A percentile compares a stretch with the other conserved stretches of the same genome.
phyloP scores from a whole-genome alignment of 1,140 invertebrate species.

The Macrotrachela quadricornifera region DNA sequence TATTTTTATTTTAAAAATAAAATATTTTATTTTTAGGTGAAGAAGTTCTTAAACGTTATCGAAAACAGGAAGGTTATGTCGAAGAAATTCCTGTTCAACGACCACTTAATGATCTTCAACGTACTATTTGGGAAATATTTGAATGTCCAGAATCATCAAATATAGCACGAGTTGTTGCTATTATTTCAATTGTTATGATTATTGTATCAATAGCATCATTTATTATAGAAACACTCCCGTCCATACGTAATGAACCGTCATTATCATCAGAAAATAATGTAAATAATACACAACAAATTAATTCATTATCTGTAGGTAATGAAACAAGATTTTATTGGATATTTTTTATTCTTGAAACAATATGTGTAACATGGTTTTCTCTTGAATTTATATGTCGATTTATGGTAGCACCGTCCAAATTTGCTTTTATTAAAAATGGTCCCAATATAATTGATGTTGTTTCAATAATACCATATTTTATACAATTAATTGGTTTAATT shows the following conservation, averaged over 20 bases:
- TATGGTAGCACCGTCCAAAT: conserved; percentile 87
- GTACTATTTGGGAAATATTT: conserved; percentile 93
- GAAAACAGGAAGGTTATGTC: conserved; percentile 35
- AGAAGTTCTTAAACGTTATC: conserved; percentile 86
- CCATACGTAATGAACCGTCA: no score
- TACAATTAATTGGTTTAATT: not conserved
- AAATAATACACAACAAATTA: not conserved
- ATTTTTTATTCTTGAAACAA: conserved; percentile 31
- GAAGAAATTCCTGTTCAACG: conserved; percentile 10
- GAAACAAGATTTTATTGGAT: conserved; percentile 12
- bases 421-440: conserved; percentile 21
- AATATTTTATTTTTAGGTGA: conserved; percentile 46
- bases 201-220: conserved; percentile 92
- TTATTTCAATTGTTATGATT: conserved; percentile 97
- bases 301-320: not conserved
- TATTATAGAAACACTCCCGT: conserved; percentile 38
- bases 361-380: conserved; percentile 54
- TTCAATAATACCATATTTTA: conserved; percentile 16
- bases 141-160: conserved; percentile 98
- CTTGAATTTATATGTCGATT: conserved; percentile 94
- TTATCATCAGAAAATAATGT: not conserved
- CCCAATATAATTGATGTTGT: conserved; percentile 13
- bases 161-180: conserved; percentile 88
- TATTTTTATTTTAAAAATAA: conserved; percentile 32
- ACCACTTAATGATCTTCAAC: conserved; percentile 64